Percentiles rank a stretch among this genome's conserved stretches.
Evolutionary conservation across 2,888 invertebrate species (phyloP).

Genomic region (Tipula confusa): DNA sequence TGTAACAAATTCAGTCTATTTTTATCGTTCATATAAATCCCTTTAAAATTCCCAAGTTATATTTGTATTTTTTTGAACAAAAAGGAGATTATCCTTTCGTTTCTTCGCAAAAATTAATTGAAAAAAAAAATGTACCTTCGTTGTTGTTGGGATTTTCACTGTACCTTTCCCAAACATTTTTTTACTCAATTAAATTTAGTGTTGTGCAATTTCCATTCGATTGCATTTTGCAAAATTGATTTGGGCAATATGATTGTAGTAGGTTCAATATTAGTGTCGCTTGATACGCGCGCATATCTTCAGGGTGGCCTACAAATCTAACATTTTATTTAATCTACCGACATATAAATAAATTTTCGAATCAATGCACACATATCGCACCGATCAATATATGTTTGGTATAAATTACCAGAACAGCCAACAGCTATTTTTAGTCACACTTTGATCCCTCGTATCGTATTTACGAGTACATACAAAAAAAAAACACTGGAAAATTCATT

Average conservation of each 20-base stretch:
- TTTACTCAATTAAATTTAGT: constrained; percentile 14
- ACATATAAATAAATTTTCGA: background rate
- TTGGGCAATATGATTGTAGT: background rate
- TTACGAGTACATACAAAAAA: background rate
- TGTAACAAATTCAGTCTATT: background rate
- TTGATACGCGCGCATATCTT: background rate
- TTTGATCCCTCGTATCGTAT: background rate
- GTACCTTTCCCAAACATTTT: background rate
- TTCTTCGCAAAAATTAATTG: background rate
- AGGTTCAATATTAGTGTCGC: background rate
- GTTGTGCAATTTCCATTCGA: background rate
- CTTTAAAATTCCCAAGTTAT: background rate
- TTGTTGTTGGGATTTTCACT: background rate
- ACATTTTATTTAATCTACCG: background rate
- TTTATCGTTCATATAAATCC: background rate
- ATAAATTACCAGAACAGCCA: background rate
- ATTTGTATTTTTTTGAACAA: background rate
- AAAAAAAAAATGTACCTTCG: too few species aligned
- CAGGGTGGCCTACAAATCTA: background rate
- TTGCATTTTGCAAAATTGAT: background rate
- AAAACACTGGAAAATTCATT: background rate
- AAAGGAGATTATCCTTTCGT: background rate
- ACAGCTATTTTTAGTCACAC: background rate
- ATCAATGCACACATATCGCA: background rate
- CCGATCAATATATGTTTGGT: background rate